phyloP scores from a whole-genome alignment of 2,797 vertebrate genomes.

The Neomorphus geoffroyi region DNA sequence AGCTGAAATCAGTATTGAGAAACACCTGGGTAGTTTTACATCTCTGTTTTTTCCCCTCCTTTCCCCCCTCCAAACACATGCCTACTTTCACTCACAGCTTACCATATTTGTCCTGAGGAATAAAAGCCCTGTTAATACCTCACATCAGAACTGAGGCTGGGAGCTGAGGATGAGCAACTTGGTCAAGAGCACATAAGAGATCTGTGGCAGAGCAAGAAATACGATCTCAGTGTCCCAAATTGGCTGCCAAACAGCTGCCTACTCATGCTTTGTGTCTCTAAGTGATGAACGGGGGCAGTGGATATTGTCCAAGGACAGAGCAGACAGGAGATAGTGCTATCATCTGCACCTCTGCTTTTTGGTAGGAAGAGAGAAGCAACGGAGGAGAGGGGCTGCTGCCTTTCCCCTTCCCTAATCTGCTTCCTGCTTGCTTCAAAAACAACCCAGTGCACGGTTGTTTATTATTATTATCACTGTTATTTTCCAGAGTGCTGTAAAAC shows the following conservation, averaged over 20 bases:
- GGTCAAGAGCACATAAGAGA: not conserved
- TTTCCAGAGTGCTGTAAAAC: constrained; percentile 56
- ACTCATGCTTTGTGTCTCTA: not conserved
- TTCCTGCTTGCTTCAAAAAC: constrained; percentile 37
- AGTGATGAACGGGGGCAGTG: not conserved
- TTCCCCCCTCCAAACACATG: not conserved
- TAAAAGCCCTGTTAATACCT: not conserved
- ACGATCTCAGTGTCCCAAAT: not conserved
- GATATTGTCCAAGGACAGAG: constrained; percentile 2
- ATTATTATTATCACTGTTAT: constrained; percentile 65
- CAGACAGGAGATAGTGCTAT: not conserved
- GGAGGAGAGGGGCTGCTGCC: not conserved
- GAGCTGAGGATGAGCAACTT: not conserved
- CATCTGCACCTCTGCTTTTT: not conserved
- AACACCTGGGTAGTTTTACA: not conserved
- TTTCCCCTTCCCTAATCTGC: not conserved
- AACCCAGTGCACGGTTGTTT: constrained; percentile 12
- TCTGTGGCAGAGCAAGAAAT: not conserved
- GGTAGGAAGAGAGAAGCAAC: not conserved
- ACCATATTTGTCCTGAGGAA: not conserved
- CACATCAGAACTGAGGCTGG: not conserved
- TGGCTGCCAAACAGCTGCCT: not conserved
- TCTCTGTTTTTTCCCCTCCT: not conserved
- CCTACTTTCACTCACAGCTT: not conserved
- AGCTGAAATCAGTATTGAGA: not conserved